These are phyloP conservation scores for Ceyx melanurus DNA, from an alignment of 2,113 vertebrate genomes.

Conservation along the genomic window DNA sequence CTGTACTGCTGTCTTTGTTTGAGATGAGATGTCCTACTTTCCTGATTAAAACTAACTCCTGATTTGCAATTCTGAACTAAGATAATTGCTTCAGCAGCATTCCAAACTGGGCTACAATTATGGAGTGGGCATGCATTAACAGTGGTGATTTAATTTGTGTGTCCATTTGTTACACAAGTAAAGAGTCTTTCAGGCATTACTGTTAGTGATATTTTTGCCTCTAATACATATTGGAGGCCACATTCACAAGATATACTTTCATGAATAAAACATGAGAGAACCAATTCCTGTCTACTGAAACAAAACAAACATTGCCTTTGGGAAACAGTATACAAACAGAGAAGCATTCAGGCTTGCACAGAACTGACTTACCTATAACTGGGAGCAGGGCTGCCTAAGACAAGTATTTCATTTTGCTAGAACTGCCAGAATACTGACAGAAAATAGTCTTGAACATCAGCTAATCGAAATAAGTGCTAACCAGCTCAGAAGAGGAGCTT, in stretches of 20 bases:
- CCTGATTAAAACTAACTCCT: not conserved
- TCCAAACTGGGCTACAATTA: constrained; percentile 12
- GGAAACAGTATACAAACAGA: constrained; percentile 25
- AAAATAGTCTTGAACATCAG: not conserved
- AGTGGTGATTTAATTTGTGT: constrained; percentile 62
- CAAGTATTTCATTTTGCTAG: not conserved
- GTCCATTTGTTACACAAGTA: constrained; percentile 54
- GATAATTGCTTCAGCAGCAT: constrained; percentile 50
- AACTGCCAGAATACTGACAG: not conserved
- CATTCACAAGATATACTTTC: constrained; percentile 23
- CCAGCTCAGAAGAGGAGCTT: not conserved
- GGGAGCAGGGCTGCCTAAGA: not conserved
- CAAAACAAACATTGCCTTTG: constrained; percentile 63
- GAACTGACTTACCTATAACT: not conserved
- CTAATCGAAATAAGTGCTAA: not conserved
- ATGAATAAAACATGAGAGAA: constrained; percentile 73
- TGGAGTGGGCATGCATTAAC: constrained; percentile 31
- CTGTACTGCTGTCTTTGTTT: not conserved
- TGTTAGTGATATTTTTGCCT: constrained; percentile 34
- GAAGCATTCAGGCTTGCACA: constrained; percentile 5
- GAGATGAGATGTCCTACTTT: not conserved
- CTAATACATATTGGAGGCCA: constrained; percentile 17
- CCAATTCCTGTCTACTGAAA: constrained; percentile 35
- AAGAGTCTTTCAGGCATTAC: constrained; percentile 35
- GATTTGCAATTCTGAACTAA: constrained; percentile 17